Base-by-base conservation (phyloP, 2,888 invertebrate genomes). In the Drosophila pseudotakahashii region DNA sequence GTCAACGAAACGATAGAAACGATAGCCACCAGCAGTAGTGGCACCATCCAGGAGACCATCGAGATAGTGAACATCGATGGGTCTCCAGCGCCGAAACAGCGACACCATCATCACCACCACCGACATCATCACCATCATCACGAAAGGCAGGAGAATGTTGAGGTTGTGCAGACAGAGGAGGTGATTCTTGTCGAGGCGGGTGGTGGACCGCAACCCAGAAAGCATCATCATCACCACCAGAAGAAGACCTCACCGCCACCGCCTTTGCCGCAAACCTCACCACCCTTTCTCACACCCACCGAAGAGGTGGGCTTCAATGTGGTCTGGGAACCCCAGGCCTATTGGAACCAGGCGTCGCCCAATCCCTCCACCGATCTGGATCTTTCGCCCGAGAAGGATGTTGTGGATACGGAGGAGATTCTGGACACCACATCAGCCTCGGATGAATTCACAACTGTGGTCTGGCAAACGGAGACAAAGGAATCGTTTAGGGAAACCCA, bases 181-280 rank as follows among this genome's bases (percentile, higher is more conserved):
- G 52, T 70, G 6, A 52, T 72, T 14, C 37, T 71, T 2, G 10
- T 70, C 19, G 79, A 70, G 37, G 79, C 68, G 7, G 44, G 51
- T 5, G 44, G 51, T 5, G 73, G 51, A 6, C 19, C 57, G 6
- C 50, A 42, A 10, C 16, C 70, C 0, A 19, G 52, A 0, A 53
- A 68, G 32, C 79, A 55, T 14, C 76, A 55, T 14, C 76, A 69
- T 30, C 75, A 79, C 13, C 71, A 66, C n/a, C 26, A 63, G 16
- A 26, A 64, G 6, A 54, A 68, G 30, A 14, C 42, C 3, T 62
- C 72, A 13, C 86, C 78, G 30, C 81, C 84, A 48, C 81, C 81
- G n/a, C 86, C 83, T 9, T 16, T 85, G 14, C 81, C 81, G 19
- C 52, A 62, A 13, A 57, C 75, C 1, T 60, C 78, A 1, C 86